These are phyloP conservation scores for Chymomyza fuscimana DNA, from an alignment of 2,888 invertebrate species.

Conservation along the genomic window DNA sequence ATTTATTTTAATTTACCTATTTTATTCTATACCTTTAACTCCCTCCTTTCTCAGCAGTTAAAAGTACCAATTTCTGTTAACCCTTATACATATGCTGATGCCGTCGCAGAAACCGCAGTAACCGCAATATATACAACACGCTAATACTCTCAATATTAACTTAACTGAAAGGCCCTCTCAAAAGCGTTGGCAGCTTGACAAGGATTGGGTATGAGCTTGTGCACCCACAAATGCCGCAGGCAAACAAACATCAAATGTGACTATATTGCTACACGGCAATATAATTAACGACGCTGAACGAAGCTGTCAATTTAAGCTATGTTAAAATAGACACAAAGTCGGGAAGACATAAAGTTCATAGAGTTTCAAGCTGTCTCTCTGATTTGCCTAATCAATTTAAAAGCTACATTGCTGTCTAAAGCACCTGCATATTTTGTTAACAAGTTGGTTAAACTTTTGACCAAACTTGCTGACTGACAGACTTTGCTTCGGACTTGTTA, in stretches of 20 bases:
- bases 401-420: background rate
- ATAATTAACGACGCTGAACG: background rate
- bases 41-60: too few relatives aligned
- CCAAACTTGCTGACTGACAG: background rate
- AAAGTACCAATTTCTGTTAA: too few relatives aligned
- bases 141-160: background rate
- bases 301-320: constrained; percentile 68
- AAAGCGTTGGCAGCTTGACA: background rate
- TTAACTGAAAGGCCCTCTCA: background rate
- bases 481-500: background rate
- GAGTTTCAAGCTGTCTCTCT: background rate
- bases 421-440: too few relatives aligned
- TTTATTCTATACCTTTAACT: too few relatives aligned
- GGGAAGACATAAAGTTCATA: background rate
- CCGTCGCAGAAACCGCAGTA: background rate
- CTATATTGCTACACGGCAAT: background rate
- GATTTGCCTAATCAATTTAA: constrained; percentile 32
- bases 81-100: too few relatives aligned
- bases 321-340: background rate
- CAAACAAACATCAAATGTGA: background rate
- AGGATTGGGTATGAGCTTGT: background rate
- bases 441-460: background rate
- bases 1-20: too few relatives aligned
- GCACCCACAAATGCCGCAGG: background rate
- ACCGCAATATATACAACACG: background rate